Evolutionary conservation across 2,113 vertebrate genomes (phyloP).

Genomic region (Bubalus kerabau): DNA sequence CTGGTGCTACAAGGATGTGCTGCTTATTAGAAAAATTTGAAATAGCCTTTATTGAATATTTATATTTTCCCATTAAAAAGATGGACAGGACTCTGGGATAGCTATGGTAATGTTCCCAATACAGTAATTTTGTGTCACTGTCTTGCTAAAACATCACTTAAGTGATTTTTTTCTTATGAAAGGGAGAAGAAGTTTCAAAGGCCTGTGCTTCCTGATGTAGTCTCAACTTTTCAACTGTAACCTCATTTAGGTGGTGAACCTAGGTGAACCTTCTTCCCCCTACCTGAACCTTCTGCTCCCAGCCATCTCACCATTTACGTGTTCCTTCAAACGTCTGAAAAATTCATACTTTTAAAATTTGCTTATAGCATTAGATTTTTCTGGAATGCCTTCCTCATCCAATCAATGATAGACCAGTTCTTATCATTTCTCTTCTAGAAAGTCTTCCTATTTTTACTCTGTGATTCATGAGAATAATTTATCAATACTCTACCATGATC

Average conservation of each 20-base stretch:
- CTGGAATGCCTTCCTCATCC: not conserved
- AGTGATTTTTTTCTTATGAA: not conserved
- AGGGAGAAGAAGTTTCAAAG: not conserved
- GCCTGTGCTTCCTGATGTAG: not conserved
- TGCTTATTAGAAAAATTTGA: not conserved
- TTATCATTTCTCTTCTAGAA: not conserved
- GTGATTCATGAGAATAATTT: not conserved
- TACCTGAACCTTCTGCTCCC: not conserved
- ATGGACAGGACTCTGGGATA: not conserved
- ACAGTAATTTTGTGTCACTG: not conserved
- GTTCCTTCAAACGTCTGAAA: not conserved
- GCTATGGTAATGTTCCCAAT: not conserved
- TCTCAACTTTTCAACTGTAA: not conserved
- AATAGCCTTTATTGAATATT: not conserved
- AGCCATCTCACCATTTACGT: not conserved
- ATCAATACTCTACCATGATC: not conserved
- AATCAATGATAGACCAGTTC: not conserved
- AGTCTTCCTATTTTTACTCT: not conserved
- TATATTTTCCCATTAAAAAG: constrained; percentile 3
- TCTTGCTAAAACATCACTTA: not conserved
- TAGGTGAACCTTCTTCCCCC: not conserved
- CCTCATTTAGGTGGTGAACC: not conserved
- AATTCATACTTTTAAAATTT: not conserved
- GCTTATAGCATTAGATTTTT: not conserved
- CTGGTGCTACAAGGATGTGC: not conserved